A percentile compares a stretch with the other conserved stretches of the same genome.
Conservation (phyloP, 2,113 vertebrate genomes). For the Isurus oxyrinchus region DNA sequence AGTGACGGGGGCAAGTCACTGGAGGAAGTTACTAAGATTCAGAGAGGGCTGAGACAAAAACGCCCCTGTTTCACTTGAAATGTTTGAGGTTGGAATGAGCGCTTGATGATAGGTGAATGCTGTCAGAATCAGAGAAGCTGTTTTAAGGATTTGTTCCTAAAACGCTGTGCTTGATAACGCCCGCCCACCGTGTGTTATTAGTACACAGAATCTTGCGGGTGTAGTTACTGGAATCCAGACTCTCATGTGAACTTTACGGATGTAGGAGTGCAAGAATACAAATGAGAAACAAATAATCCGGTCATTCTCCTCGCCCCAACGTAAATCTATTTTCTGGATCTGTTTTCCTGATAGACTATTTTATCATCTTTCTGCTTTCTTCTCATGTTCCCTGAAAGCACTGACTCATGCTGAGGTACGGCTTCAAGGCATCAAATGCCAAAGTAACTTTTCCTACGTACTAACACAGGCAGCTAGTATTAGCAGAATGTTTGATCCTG, state of each 20-base stretch:
- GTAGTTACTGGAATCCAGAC: constrained; percentile 26
- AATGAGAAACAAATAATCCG: background rate
- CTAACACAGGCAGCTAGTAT: background rate
- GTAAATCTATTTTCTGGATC: background rate
- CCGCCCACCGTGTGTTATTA: constrained; percentile 6
- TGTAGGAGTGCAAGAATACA: background rate
- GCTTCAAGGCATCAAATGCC: background rate
- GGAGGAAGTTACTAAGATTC: constrained; percentile 15
- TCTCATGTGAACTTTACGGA: background rate
- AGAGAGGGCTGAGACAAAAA: background rate
- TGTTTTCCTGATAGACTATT: background rate
- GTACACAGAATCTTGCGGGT: background rate
- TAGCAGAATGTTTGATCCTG: background rate
- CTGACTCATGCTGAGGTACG: background rate
- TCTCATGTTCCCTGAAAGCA: background rate
- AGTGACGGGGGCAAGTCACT: constrained; percentile 4
- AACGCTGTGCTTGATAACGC: constrained; percentile 15
- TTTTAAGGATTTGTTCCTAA: constrained; percentile 36
- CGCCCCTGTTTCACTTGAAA: background rate
- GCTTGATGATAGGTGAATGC: background rate
- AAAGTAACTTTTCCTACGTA: background rate
- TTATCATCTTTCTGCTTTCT: background rate
- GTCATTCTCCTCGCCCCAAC: background rate
- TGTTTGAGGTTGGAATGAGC: background rate
- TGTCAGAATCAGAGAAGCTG: background rate